Evolutionary conservation across 2,113 vertebrate species (phyloP).

Genomic region (Dunckerocampus dactyliophorus): DNA sequence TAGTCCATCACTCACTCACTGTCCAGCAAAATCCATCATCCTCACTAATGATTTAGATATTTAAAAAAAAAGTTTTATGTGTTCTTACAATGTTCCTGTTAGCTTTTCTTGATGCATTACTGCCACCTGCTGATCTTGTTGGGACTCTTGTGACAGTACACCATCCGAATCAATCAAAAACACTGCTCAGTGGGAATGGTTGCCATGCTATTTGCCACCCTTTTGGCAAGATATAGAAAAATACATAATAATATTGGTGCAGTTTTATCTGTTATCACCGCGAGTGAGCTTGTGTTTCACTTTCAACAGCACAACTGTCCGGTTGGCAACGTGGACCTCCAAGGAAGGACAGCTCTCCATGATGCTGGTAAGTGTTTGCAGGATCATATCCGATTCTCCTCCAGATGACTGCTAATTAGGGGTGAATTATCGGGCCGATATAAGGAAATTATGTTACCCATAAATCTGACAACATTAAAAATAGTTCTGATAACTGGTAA

Average conservation of each 20-base stretch:
- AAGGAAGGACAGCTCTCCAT: conserved; percentile 90
- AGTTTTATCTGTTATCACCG: not conserved
- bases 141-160: not conserved
- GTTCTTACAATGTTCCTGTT: not conserved
- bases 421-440: too few species aligned
- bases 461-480: too few species aligned
- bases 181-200: too few species aligned
- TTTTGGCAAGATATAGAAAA: not conserved
- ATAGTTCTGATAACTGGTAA: too few species aligned
- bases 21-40: too few species aligned
- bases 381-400: not conserved
- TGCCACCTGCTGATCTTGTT: not conserved
- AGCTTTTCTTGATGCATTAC: not conserved
- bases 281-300: conserved; percentile 8
- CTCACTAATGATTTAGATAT: too few species aligned
- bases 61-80: too few species aligned
- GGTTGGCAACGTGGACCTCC: conserved; percentile 89
- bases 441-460: too few species aligned
- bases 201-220: not conserved
- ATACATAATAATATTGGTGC: too few species aligned
- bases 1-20: too few species aligned
- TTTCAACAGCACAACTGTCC: conserved; percentile 87
- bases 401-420: not conserved
- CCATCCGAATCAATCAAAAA: not conserved
- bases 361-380: conserved; percentile 81